Evolutionary conservation across 37 sponge, comb jelly and placozoan genomes (phyloP), one percentile per base, ranked within the genome.

Genomic region (Geodia barretti): DNA sequence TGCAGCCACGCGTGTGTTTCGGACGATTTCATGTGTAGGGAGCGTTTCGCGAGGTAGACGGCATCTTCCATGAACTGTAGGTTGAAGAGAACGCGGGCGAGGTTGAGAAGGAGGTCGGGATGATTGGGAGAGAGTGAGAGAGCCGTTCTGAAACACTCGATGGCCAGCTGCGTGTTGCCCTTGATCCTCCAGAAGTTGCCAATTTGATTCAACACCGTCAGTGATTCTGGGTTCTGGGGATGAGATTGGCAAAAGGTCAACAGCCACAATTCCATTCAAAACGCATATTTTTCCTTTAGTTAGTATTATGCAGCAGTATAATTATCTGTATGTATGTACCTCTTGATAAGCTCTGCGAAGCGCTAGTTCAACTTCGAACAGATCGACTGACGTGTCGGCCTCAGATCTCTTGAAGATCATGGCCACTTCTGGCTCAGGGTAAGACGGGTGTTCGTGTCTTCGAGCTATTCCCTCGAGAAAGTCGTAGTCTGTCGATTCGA

Each of bases 131-230:
- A 77, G 41, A 79, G 61, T 29, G 74, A 75, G 8, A 95, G 87
- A 62, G 91, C 95, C 74, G 81, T 84, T 29, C 95, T 72, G 62
- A 91, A 95, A 60, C 95, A 95, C 68, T 95, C 95, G 14, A 95
- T 88, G n/a, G 95, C 92, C 29, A 63, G 68, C 25, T 87, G 86
- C 23, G 92, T 95, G 86, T 91, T 77, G 8, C 95, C 95, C 39
- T 82, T 88, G 41, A 95, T 88, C 37, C 95, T 76, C 95, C 95
- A 95, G 43, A 81, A 95, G 87, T 95, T 95, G 7, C 95, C 95
- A 72, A 95, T 80, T 41, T 90, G 91, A 73, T 94, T 94, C 59
- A 87, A 74, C 0, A 94, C 87, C 32, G 72, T 85, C 19, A 84
- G 35, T 5, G 87, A 83, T 5, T 83, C 30, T 3, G 79, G 75